Base-by-base conservation (phyloP, 53 echinoderm and acorn worm species). In the Echinometra lucunter region DNA sequence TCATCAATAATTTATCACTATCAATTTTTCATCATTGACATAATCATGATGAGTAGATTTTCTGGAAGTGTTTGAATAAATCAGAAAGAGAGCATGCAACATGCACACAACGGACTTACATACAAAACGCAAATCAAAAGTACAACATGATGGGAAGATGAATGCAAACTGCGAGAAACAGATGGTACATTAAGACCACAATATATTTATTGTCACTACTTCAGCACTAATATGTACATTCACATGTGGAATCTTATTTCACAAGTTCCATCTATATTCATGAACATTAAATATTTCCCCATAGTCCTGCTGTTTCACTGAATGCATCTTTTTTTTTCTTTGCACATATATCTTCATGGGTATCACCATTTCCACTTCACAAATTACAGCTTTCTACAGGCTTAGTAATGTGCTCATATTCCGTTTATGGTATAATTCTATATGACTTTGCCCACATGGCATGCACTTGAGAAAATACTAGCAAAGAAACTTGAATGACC, bases 211-310 rank as follows among this genome's bases (percentile, higher is more conserved):
- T 78, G 42, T 78, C 9, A 4, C 42, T 78, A 78, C 78, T 78
- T 78, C 78, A 2, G 78, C 78, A 40, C 78, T 78, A 78, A 78
- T 78, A 78, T 78, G 19, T 78, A 78, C 78, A 78, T 78, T 78
- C 78, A 78, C 40, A 78, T 42, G 17, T 78, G 42, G 78, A 78
- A 78, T 42, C 13, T 42, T 21, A 40, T 19, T 19, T 42, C 78
- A 78, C 42, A 78, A 42, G 19, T 38, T 78, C 11, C 72, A 72
- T 30, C 32, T 72, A 72, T 30, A 72, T 35, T 72, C 72, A 35
- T 72, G 72, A 70, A 37, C 18, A 21, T 70, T 70, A n/a, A 0
- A 66, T 19, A 70, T 70, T 70, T 70, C 34, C 32, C 63, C 72
- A 72, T 18, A 72, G 32, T 16, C 34, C 34, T 16, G 6, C 17